Evolutionary conservation across 2,113 vertebrate genomes (phyloP), one percentile per base, ranked within the genome.

Genomic region (Gracilinanus agilis): DNA sequence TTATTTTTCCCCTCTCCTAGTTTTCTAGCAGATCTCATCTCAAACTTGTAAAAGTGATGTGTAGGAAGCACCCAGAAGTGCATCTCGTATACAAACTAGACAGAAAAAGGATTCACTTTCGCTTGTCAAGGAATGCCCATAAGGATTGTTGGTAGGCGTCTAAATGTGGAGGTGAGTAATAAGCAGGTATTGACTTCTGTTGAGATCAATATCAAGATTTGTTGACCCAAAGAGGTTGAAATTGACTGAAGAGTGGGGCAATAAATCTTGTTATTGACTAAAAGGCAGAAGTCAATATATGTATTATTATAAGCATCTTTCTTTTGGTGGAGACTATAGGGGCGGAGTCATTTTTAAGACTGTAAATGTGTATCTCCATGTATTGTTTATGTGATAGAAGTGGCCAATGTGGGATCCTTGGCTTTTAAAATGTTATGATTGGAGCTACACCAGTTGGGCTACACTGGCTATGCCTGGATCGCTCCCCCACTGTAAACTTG

Each of bases 241-340:
- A 98, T 98, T 98, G 98, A 98, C 98, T 98, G 95, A 98, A 97
- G 97, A 98, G 96, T 97, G 93, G 94, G 90, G 97, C 97, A 98
- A 98, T 98, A 98, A 99, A 98, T 99, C 98, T 98, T 98, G 96
- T 96, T 98, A 98, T 99, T 98, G 98, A 98, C 97, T 97, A 97
- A 96, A 98, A 98, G 98, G 98, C 96, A 98, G 3, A 98, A 98
- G 97, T 98, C 98, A 98, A 98, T 98, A 98, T 98, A 97, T 96
- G 97, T 98, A 98, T 98, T 98, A 98, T 98, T 98, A 98, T 98
- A 98, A 98, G 96, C 98, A 98, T 98, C 98, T 98, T 98, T 98
- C 98, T 98, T 98, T 98, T 97, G 96, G 94, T 96, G 91, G 96
- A 97, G 95, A 98, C 98, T 96, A 98, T 98, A 97, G 92, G 97